Base-by-base conservation (phyloP, 2,113 vertebrate species). In the Xyrauchen texanus region DNA sequence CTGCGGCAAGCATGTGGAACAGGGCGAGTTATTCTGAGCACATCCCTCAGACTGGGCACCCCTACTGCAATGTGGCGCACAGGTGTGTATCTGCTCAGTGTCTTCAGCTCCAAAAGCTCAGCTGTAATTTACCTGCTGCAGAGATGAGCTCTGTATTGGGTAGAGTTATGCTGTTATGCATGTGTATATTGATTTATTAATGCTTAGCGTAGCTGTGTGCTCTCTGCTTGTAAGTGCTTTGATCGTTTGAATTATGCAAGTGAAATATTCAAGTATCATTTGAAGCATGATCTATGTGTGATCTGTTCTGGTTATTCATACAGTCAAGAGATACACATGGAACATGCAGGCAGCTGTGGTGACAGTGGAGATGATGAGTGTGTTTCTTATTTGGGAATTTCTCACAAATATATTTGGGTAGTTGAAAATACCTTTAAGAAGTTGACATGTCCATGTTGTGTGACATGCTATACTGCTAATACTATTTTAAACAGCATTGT, bases 1-100 rank as follows among this genome's bases (percentile, higher is more conserved):
- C 87, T 81, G 85, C 85, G 76, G 87, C 85, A 49, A 90, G 87
- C 78, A 96, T 96, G 95, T 92, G 92, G 86, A 93, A 92, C 85
- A 92, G 86, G 88, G 85, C 91, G 87, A 90, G 92, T 86, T 91
- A 90, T 88, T 89, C 91, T 71, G 90, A 90, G 88, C 93, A 92
- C 69, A 7, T 89, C 84, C 83, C 90, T 88, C 87, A 89, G 2
- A 90, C 83, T 52, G 93, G 92, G 86, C 92, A 92, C 86, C 91
- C 91, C n/a, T 90, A 92, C 89, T 92, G 90, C 89, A 90, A 88
- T 84, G 87, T 91, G 82, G 84, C 93, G 83, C 90, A 87, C 94
- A 97, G 96, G 96, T 99, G 91, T 90, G 94, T 95, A 89, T 63
- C 51, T 89, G 51, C 44, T 76, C 71, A 51, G 75, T 7, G 60